Percentiles rank a stretch among this genome's conserved stretches.
Conservation (phyloP, 2,888 invertebrate genomes). For the Apomyelois bistriatella region DNA sequence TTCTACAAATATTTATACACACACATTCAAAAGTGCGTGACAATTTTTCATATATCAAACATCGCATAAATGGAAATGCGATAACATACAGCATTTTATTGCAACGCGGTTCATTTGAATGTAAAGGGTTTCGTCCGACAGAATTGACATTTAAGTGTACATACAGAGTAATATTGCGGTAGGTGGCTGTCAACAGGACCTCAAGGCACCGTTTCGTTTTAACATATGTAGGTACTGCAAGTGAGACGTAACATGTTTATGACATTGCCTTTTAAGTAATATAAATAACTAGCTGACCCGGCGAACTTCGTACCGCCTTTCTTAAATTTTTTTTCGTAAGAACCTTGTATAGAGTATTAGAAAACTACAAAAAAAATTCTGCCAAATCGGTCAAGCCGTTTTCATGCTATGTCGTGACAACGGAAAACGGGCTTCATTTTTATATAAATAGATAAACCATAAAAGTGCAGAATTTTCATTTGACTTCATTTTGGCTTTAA, state of each 20-base stretch:
- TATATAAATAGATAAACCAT: too few relatives aligned
- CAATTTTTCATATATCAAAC: background rate
- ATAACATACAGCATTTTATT: conserved; percentile 6
- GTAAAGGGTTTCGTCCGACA: conserved; percentile 6
- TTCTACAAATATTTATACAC: background rate
- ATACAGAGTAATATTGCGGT: conserved; percentile 1
- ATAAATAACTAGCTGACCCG: too few relatives aligned
- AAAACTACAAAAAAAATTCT: too few relatives aligned
- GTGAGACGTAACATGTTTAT: conserved; percentile 5
- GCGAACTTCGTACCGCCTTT: too few relatives aligned
- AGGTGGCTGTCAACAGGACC: conserved; percentile 10
- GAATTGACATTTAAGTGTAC: conserved; percentile 2
- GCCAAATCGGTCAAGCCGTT: too few relatives aligned
- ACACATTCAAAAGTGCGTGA: background rate
- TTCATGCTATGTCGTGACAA: too few relatives aligned
- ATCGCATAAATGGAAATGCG: background rate
- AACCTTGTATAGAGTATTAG: too few relatives aligned
- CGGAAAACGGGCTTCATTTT: too few relatives aligned
- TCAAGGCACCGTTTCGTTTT: conserved; percentile 1
- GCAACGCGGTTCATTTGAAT: conserved; percentile 3
- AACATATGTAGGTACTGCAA: background rate
- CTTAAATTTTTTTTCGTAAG: too few relatives aligned
- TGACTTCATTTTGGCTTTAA: too few relatives aligned
- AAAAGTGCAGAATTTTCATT: too few relatives aligned
- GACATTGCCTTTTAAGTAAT: background rate